Evolutionary conservation across 2,888 invertebrate genomes (phyloP), one percentile per base, ranked within the genome.

Genomic region (Gandaritis pyraliata): DNA sequence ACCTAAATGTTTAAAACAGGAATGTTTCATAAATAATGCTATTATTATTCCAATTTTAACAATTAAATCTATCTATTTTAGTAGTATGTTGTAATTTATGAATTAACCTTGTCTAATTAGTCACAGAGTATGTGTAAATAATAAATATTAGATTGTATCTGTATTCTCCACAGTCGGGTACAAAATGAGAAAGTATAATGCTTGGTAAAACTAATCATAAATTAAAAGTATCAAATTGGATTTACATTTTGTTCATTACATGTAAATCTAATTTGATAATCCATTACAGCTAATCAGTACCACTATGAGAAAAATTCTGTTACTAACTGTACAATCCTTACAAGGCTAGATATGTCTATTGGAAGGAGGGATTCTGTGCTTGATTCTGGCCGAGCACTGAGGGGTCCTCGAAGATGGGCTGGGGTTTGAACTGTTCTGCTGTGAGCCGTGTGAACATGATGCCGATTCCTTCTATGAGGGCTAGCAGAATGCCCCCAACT

Each of bases 391-490:
- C 95, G 64, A 96, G 87, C 52, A 94, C 95, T 33, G 95, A 94
- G 0, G 96, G 96, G 81, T 97, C 97, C 77, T 97, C 96, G 65
- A 95, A 94, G 59, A 95, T 94, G 5, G 96, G 95, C 55, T 96
- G 95, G 45, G 98, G 98, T 89, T 96, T 96, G 84, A 98, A 98
- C 85, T 98, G 98, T 80, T 98, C 98, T 0, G 98, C 98, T 33
- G 97, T 96, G 78, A 98, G 94, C 78, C 98, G 94, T 11, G 98
- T 98, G 82, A 99, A 96, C 83, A 98, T 92, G 73, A 99, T 98
- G 69, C 98, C 98, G 66, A 99, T 96, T 66, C 99, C 99, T 94
- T 99, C 99, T 72, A 99, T 99, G 69, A 99, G 93, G 3, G 98
- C 99, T 65, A 99, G 93, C 15, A 99, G 94, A 61, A 99, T 96